Evolutionary conservation across 2,888 invertebrate genomes (phyloP).

Genomic region (Scrobipalpa atriplicella): DNA sequence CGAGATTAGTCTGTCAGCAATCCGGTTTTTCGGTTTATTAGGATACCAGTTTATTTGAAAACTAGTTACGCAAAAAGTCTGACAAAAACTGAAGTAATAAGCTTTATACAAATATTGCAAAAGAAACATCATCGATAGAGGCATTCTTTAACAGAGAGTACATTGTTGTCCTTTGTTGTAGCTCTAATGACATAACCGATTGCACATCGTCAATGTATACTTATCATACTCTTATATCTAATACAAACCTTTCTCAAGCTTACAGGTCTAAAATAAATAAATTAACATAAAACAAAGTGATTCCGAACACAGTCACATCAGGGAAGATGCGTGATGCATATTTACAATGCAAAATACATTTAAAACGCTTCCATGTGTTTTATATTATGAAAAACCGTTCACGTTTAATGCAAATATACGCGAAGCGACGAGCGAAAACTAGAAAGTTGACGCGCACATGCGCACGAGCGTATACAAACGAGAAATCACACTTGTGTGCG

Average conservation of each 20-base stretch:
- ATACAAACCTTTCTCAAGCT: background rate
- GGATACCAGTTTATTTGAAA: background rate
- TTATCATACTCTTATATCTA: background rate
- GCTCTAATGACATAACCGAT: background rate
- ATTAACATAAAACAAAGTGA: conserved; percentile 68
- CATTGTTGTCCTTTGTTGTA: background rate
- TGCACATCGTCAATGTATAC: too few relatives aligned
- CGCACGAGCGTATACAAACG: conserved; percentile 40
- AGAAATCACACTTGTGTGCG: conserved; percentile 40
- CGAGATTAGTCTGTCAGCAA: conserved; percentile 1
- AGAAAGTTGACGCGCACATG: conserved; percentile 75
- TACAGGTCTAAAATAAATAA: conserved; percentile 33
- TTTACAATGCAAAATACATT: conserved; percentile 66
- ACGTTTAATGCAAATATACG: conserved; percentile 80
- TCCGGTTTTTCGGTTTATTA: conserved; percentile 6
- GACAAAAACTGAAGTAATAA: background rate
- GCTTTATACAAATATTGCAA: background rate
- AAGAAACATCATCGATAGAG: background rate
- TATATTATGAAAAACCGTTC: conserved; percentile 81
- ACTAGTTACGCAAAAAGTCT: background rate
- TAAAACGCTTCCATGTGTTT: conserved; percentile 72
- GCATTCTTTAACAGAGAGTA: background rate
- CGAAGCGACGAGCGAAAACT: conserved; percentile 77
- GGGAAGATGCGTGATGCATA: conserved; percentile 66
- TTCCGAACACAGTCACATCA: conserved; percentile 64